Evolutionary conservation across 2,888 invertebrate species (phyloP), one percentile per base, ranked within the genome.

Genomic region (Reticulitermes lucifugus): DNA sequence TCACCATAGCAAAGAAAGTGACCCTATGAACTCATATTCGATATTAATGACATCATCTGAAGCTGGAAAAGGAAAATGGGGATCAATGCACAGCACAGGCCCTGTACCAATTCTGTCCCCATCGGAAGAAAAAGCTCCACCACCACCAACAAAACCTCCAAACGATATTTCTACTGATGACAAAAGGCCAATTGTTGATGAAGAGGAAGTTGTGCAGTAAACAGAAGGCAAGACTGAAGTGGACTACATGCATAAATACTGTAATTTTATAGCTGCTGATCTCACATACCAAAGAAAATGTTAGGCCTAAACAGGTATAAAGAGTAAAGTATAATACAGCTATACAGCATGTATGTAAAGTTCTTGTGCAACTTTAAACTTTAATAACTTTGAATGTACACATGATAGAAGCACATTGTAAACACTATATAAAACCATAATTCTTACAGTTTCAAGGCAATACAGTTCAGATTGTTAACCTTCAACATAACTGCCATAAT

Each of bases 1-100:
- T 86, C 95, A 96, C 89, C 95, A 97, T 90, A 97, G 97, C 90
- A 96, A 96, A 90, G 94, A 96, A 88, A 95, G 96, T 65, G 94
- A 93, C 71, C 90, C 90, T 73, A 92, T 93, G 22, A 93, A 93
- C 43, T 88, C 89, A 14, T 94, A 95, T 89, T 94, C 94, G 2
- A 94, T 94, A 88, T 89, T 95, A 86, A 93, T 95, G 93, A 94
- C 94, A 7, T 93, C 93, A 0, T 92, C 94, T 0, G 94, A 94
- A 88, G 94, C 94, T 0, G 92, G 91, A 0, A 94, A 94, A 88
- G 86, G 84, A 0, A 85, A 86, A 41, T 88, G 87, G 85, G 91
- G 93, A 65, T 79, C 93, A 92, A 89, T 94, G 94, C 87, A 87
- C 18, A 83, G 83, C 18, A 81, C 82, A 43, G 81, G 84, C 18